Evolutionary conservation across 1,140 invertebrate species (phyloP), one percentile per base, ranked within the genome.

Genomic region (Callitettix versicolor): DNA sequence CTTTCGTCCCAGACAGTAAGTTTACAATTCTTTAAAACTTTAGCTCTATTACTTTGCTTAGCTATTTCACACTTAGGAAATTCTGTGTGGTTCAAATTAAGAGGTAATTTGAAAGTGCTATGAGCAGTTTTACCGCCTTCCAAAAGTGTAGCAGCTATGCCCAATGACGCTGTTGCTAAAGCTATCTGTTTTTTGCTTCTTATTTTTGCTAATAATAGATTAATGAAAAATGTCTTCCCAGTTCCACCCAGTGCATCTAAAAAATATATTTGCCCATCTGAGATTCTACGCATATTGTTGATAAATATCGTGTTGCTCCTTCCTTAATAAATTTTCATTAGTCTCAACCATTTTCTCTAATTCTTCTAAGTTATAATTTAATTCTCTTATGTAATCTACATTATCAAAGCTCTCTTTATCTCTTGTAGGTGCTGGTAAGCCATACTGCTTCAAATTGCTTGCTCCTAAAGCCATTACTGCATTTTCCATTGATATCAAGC

Each of bases 81-180:
- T 57, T 67, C 61, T 47, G n/a, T 17, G 11, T 1, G 21, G 20
- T 15, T 17, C 15, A 50, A 40, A 40, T 56, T 42, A 3, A 51
- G 22, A 7, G 64, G 63, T 55, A 68, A 52, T 55, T 68, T 68
- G 44, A 68, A 63, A 60, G 55, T 55, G 58, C 65, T 67, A 63
- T 69, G 67, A 46, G 64, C 63, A 49, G 66, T 67, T 61, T 61
- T 53, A 15, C 69, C 71, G 56, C 67, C 69, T 34, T 64, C 58
- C 22, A 75, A 47, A 46, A 73, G 63, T 54, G 68, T 72, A 36
- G 72, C 67, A 22, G 70, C 71, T 57, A 75, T 74, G 36, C 71
- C 70, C 22, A 65, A 69, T n/a, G 67, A 73, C n/a, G 72, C 72
- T 7, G 69, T 54, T 5, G 67, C 64, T 18, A 73, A 43, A 36